Evolutionary conservation across 2,797 vertebrate species (phyloP), one percentile per base, ranked within the genome.

Genomic region (Sphenodon punctatus): DNA sequence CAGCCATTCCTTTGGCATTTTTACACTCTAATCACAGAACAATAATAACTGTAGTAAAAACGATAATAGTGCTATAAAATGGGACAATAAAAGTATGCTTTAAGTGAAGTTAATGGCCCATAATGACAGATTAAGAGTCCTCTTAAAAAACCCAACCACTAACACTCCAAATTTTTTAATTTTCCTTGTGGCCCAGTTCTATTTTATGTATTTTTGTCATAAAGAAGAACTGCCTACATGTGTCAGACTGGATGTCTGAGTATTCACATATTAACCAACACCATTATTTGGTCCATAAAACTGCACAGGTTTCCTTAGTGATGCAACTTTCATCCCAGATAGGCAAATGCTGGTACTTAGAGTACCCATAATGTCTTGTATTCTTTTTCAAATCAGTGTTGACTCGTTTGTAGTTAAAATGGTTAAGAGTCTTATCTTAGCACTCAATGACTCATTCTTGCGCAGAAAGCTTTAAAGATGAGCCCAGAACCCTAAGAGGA

Each of bases 31-130:
- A 66, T 80, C 41, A 55, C 51, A 68, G 38, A 88, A 73, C 53
- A 87, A 51, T 34, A 78, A 56, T 9, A 27, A 17, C n/a, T 53
- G 20, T 27, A 82, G 22, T 68, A 65, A 85, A 86, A 66, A 73
- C 69, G 38, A 55, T 74, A 85, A 82, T 39, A 58, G 38, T 65
- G 5, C 61, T 55, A 74, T 79, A 78, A 75, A 85, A 73, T 63
- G 17, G 75, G 41, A 78, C 34, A 43, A 45, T 78, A 85, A 67
- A 53, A 67, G 25, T 64, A 34, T 64, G 27, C 64, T 81, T 80
- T 60, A 88, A 84, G 14, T 63, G 63, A 82, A 69, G 32, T 67
- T 65, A 87, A 81, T 87, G 75, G 46, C 70, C 49, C 64, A 66
- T 88, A 75, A 63, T 74, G 45, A 74, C 34, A 85, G 46, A 78